Evolutionary conservation across 2,888 invertebrate genomes (phyloP), one percentile per base, ranked within the genome.

Genomic region (Therioaphis trifolii): DNA sequence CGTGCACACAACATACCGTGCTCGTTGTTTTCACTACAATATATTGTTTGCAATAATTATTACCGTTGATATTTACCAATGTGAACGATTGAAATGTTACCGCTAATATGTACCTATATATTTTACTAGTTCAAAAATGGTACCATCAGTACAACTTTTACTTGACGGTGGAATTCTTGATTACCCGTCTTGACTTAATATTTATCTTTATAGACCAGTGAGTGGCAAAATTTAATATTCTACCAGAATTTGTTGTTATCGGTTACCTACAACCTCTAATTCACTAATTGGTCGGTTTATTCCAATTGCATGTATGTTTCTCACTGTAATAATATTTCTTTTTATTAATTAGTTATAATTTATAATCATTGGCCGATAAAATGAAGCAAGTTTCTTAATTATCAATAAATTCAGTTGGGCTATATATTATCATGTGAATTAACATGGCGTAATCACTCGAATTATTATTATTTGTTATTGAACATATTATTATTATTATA

Each of bases 171-270:
- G 52, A 55, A 74, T 55, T 74, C 21, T n/a, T n/a, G 21, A 21
- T 55, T n/a, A 49, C 49, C 9, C 21, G 21, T 35, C 21, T 74
- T 5, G 29, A 74, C 35, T 35, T 71, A n/a, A 18, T 43, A 27
- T n/a, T 58, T 46, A 46, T 46, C 46, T n/a, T 35, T 46, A 49
- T 77, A 49, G 46, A 76, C 63, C 49, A 77, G 35, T 77, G 77
- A 49, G 21, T 63, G 66, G 35, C 43, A 66, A 77, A 77, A 66
- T 77, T 77, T 18, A 24, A 35, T 27, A 58, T 43, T 58, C 18
- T 14, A 15, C 24, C 29, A 43, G n/a, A 76, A 7, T 11, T 52
- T 18, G 27, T 71, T 49, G 4, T 24, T 61, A 14, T 49, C 49
- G 24, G 35, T 9, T 43, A n/a, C n/a, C n/a, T n/a, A n/a, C n/a